Base-by-base conservation (phyloP, 2,888 invertebrate species). In the Psylliodes chrysocephalus region DNA sequence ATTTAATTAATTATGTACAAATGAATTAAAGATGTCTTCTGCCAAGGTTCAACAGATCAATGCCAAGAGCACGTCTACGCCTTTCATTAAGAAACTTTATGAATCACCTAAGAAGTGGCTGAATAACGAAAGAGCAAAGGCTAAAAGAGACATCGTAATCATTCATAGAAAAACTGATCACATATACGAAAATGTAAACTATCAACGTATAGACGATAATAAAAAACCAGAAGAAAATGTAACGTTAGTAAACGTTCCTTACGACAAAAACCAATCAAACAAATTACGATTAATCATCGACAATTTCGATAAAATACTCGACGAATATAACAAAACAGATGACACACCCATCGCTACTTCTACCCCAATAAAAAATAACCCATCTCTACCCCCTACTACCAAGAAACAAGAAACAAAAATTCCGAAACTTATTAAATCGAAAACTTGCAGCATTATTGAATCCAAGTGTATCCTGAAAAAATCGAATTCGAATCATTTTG, bases 361-460 rank as follows among this genome's bases (percentile, higher is more conserved):
- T 2, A 77, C 71, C 1, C 68, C 68, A 8, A 62, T 60, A 4
- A 69, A 73, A 40, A 35, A 35, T 40, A 14, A 15, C 12, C 35
- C 57, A 17, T 25, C 57, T 17, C 17, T 55, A 5, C 38, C 59
- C 2, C 10, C 25, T 4, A 8, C 12, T 2, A 2, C 22, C 22
- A 64, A 60, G 22, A 60, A 44, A 46, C 30, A 2, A 7, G 66
- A 66, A 8, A 75, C 75, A 0, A 75, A 69, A 72, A 84, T 86
- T 52, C 87, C 88, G 46, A 88, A 87, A 79, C 79, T 90, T 71
- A 86, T 89, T 73, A 90, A 90, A 78, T 88, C 90, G 0, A 89
- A 89, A 77, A 90, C 90, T 71, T 89, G 89, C 78, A 88, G 88
- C 75, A 89, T 89, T 63, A 89, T 89, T 56, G 89, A 89, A 79